phyloP scores from a whole-genome alignment of 2,113 vertebrate species.

The Pterophyllum scalare region DNA sequence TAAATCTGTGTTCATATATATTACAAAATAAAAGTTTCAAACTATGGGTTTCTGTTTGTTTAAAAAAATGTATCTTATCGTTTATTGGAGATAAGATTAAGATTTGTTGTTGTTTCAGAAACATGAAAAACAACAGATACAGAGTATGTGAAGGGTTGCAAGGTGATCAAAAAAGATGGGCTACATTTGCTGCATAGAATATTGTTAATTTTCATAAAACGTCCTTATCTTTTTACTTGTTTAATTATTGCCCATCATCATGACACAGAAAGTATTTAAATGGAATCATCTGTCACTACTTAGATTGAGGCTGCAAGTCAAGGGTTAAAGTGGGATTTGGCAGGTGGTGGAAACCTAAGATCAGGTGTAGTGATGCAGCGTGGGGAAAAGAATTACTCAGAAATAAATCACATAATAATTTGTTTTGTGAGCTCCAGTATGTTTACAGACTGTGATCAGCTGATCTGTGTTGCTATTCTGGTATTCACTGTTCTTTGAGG shows the following conservation, averaged over 20 bases:
- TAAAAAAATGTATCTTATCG: neutral
- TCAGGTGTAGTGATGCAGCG: neutral
- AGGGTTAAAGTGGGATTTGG: neutral
- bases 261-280: neutral
- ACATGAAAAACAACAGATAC: neutral
- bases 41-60: neutral
- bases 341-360: neutral
- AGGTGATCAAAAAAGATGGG: neutral
- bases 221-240: neutral
- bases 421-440: neutral
- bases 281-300: neutral
- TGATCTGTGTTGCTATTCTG: too few relatives aligned
- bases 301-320: neutral
- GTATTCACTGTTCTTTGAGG: too few relatives aligned
- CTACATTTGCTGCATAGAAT: neutral
- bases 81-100: accelerated
- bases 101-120: neutral
- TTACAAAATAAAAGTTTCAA: neutral
- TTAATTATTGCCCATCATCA: neutral
- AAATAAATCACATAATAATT: neutral
- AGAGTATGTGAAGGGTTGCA: neutral
- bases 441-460: neutral
- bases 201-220: neutral
- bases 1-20: neutral
- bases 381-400: neutral